Evolutionary conservation across 2,797 vertebrate species (phyloP).

Genomic region (Crenuchus spilurus): DNA sequence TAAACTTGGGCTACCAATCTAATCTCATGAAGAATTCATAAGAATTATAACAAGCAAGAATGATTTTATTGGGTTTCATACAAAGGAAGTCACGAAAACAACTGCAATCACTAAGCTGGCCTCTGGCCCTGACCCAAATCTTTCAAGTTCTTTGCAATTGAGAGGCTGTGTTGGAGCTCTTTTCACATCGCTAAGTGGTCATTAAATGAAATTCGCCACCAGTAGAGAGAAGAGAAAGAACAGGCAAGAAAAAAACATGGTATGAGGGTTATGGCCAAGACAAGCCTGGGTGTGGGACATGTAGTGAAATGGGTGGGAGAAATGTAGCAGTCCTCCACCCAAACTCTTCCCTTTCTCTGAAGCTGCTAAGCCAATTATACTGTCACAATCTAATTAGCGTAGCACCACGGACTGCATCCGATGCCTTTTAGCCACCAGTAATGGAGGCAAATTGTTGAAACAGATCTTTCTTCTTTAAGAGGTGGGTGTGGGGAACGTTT

Average conservation of each 20-base stretch:
- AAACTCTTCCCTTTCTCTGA: constrained; percentile 54
- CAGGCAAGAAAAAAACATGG: background rate
- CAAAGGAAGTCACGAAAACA: background rate
- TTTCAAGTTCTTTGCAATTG: background rate
- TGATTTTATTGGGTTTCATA: background rate
- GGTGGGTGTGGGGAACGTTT: background rate
- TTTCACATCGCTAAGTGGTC: background rate
- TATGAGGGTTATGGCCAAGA: constrained; percentile 28
- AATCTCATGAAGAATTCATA: background rate
- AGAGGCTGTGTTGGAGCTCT: background rate
- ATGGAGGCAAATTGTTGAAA: constrained; percentile 74
- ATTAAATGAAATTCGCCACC: background rate
- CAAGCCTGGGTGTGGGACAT: constrained; percentile 42
- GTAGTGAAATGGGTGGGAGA: constrained; percentile 12
- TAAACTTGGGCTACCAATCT: too few species aligned
- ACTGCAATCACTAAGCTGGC: too few species aligned
- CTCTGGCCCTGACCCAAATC: background rate
- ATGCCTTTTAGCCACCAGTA: constrained; percentile 68
- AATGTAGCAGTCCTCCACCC: constrained; percentile 42
- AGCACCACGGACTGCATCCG: constrained; percentile 62
- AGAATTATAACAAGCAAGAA: background rate
- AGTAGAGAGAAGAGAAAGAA: background rate
- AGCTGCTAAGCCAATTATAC: constrained; percentile 72
- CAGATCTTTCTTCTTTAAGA: constrained; percentile 55
- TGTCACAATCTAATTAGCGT: constrained; percentile 71